These are phyloP conservation scores for Lepus oiostolus DNA, from an alignment of 2,797 vertebrate species.

Conservation along the genomic window DNA sequence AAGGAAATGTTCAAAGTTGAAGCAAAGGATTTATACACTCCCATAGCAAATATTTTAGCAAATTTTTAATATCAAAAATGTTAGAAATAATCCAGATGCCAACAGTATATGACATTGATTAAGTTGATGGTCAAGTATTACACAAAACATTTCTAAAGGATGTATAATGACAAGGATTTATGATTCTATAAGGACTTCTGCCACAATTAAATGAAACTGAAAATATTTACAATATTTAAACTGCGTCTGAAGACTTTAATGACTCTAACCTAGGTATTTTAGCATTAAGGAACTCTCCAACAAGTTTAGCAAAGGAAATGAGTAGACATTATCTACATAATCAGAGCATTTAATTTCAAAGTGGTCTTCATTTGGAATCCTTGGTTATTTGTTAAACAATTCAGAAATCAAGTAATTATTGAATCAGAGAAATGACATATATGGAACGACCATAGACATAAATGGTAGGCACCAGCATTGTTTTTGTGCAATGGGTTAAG, in stretches of 20 bases:
- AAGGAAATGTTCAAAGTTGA: constrained; percentile 36
- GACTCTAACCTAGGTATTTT: constrained; percentile 7
- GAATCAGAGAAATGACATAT: background rate
- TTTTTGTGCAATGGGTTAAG: no score
- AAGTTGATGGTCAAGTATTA: background rate
- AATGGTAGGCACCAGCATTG: background rate
- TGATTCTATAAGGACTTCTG: background rate
- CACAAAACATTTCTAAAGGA: constrained; percentile 25
- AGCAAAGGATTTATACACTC: background rate
- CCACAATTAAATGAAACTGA: constrained; percentile 40
- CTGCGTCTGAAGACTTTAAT: background rate
- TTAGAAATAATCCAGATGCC: constrained; percentile 55
- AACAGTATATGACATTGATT: background rate
- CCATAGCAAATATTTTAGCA: background rate
- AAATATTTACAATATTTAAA: constrained; percentile 56
- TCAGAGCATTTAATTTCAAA: constrained; percentile 39
- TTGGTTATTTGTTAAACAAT: constrained; percentile 29
- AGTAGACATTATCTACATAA: background rate
- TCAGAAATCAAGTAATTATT: constrained; percentile 42
- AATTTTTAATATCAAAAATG: background rate
- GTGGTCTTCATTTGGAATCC: constrained; percentile 14
- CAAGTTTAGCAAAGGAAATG: constrained; percentile 18
- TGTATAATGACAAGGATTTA: background rate
- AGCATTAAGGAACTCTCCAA: constrained; percentile 23
- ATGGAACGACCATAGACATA: background rate